phyloP scores from a whole-genome alignment of 2,797 vertebrate species.

The Danio tinwini region DNA sequence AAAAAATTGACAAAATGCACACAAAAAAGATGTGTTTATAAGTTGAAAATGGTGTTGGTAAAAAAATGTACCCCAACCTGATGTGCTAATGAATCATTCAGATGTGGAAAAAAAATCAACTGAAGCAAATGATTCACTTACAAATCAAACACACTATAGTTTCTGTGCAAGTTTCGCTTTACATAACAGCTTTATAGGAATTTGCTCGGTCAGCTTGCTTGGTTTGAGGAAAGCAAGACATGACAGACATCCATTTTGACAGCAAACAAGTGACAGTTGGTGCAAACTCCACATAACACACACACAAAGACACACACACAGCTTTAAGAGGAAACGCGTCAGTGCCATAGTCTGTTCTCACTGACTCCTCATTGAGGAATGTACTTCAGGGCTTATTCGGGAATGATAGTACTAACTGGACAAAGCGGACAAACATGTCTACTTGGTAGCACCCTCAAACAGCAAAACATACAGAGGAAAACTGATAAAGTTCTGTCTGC shows the following conservation, averaged over 20 bases:
- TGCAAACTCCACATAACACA: neutral
- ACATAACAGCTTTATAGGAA: neutral
- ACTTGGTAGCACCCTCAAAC: neutral
- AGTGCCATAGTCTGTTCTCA: neutral
- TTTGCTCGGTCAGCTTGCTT: neutral
- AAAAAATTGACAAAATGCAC: too few relatives aligned
- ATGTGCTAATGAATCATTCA: neutral
- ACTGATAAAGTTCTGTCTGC: too few relatives aligned
- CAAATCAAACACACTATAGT: neutral
- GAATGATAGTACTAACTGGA: conserved; percentile 25
- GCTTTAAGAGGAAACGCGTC: neutral
- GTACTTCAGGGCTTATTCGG: conserved; percentile 33
- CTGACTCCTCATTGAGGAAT: conserved; percentile 26
- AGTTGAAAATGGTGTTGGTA: too few relatives aligned
- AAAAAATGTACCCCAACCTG: too few relatives aligned
- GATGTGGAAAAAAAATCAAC: neutral
- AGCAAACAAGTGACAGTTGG: conserved; percentile 16
- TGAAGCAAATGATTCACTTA: neutral
- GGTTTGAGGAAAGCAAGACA: conserved; percentile 34
- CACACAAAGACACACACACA: conserved; percentile 24
- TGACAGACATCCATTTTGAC: conserved; percentile 25
- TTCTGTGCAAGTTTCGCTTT: neutral
- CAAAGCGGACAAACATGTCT: conserved; percentile 29
- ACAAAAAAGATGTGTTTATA: too few relatives aligned
- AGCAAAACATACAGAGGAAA: neutral